These are phyloP conservation scores for Contarinia nasturtii DNA, from an alignment of 1,140 invertebrate species.

Conservation along the genomic window DNA sequence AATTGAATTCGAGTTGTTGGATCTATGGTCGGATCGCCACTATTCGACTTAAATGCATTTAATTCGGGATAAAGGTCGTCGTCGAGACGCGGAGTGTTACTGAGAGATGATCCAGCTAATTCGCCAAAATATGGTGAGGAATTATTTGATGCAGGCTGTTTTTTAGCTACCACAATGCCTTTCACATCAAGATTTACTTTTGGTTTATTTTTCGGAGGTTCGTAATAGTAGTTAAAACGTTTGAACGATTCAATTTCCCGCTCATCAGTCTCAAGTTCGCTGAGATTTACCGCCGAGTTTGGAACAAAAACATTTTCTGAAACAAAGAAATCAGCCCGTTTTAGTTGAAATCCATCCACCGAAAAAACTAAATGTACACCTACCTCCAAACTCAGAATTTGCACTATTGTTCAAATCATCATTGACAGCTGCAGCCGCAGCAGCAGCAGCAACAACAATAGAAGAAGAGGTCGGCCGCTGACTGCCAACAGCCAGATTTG, in stretches of 20 bases:
- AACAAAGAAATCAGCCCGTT: background rate
- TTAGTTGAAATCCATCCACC: no score
- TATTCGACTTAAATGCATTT: conserved; percentile 1
- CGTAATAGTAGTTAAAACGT: conserved; percentile 23
- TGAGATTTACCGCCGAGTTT: conserved; percentile 19
- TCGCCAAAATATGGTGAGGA: conserved; percentile 1
- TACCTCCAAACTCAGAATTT: conserved; percentile 14
- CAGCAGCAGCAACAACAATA: background rate
- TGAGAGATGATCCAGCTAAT: background rate
- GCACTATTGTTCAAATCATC: conserved; percentile 13
- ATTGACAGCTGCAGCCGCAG: conserved; percentile 1
- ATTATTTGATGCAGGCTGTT: background rate
- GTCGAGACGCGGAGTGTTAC: background rate
- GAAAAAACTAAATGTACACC: conserved; percentile 7
- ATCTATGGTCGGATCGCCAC: background rate
- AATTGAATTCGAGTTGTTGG: background rate
- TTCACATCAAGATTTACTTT: conserved; percentile 4
- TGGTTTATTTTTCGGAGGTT: conserved; percentile 21
- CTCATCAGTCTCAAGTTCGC: conserved; percentile 19
- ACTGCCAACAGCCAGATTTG: conserved; percentile 8
- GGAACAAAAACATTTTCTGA: conserved; percentile 14
- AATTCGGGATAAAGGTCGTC: background rate
- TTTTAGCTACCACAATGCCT: background rate
- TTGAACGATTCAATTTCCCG: conserved; percentile 25
- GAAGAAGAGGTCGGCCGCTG: conserved; percentile 1